These are phyloP conservation scores for Cyprinus carpio DNA, from an alignment of 2,113 vertebrate species.

Conservation along the genomic window DNA sequence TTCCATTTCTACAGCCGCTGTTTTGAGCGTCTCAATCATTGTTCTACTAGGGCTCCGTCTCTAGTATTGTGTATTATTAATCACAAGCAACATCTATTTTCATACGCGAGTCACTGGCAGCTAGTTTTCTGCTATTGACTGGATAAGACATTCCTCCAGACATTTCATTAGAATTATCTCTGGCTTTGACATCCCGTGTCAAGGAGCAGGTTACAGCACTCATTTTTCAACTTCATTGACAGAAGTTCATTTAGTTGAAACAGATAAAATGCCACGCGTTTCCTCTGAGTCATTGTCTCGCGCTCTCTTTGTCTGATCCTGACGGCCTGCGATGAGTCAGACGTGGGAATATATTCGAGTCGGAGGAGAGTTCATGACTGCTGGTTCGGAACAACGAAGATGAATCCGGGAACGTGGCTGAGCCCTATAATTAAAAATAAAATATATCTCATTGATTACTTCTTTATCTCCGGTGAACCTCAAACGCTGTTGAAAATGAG, in stretches of 20 bases:
- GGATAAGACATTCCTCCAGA: constrained; percentile 4
- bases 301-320: background rate
- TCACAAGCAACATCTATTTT: background rate
- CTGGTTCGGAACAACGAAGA: constrained; percentile 27
- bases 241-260: constrained; percentile 18
- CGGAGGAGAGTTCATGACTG: constrained; percentile 27
- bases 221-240: background rate
- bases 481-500: constrained; percentile 35
- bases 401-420: constrained; percentile 26
- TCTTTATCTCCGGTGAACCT: constrained; percentile 52
- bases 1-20: background rate
- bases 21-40: background rate
- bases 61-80: constrained; percentile 13
- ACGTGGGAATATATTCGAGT: constrained; percentile 19
- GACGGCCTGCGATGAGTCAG: constrained; percentile 5
- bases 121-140: constrained; percentile 1
- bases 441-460: constrained; percentile 51
- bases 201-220: background rate
- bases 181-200: background rate
- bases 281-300: background rate
- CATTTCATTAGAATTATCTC: constrained; percentile 22
- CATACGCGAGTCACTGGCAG: background rate
- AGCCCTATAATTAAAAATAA: constrained; percentile 40
- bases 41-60: background rate
- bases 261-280: constrained; percentile 3